Evolutionary conservation across 2,113 vertebrate species (phyloP).

Genomic region (Chionodraco myersi): DNA sequence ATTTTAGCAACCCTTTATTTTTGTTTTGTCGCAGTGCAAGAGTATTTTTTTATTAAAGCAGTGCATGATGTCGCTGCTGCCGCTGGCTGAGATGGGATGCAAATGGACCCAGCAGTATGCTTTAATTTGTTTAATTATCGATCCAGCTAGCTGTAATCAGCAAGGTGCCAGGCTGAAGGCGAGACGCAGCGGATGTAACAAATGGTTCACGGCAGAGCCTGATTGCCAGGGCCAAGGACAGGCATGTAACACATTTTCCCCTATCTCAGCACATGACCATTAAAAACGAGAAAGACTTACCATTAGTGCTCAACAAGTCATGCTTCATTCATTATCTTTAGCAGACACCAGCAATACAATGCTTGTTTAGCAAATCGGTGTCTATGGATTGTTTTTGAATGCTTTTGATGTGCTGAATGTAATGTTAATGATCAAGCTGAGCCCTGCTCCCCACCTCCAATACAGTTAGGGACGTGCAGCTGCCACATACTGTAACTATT

Average conservation of each 20-base stretch:
- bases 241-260: conserved; percentile 34
- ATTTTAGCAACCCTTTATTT: conserved; percentile 5
- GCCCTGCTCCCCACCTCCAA: background rate
- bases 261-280: conserved; percentile 62
- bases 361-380: conserved; percentile 23
- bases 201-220: conserved; percentile 70
- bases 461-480: conserved; percentile 23
- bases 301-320: conserved; percentile 51
- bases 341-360: background rate
- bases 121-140: conserved; percentile 82
- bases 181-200: conserved; percentile 54
- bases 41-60: background rate
- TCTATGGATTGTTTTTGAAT: conserved; percentile 6
- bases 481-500: conserved; percentile 40
- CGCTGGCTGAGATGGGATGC: conserved; percentile 32
- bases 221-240: conserved; percentile 57
- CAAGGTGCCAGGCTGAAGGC: conserved; percentile 58
- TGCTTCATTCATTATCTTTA: conserved; percentile 30
- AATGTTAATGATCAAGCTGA: conserved; percentile 18
- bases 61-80: conserved; percentile 1
- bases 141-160: conserved; percentile 76
- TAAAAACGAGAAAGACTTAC: conserved; percentile 16
- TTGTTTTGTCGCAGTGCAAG: conserved; percentile 13
- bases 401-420: conserved; percentile 18
- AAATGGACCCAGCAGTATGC: conserved; percentile 65